phyloP scores from a whole-genome alignment of 2,888 invertebrate species.

The Philonicus albiceps region DNA sequence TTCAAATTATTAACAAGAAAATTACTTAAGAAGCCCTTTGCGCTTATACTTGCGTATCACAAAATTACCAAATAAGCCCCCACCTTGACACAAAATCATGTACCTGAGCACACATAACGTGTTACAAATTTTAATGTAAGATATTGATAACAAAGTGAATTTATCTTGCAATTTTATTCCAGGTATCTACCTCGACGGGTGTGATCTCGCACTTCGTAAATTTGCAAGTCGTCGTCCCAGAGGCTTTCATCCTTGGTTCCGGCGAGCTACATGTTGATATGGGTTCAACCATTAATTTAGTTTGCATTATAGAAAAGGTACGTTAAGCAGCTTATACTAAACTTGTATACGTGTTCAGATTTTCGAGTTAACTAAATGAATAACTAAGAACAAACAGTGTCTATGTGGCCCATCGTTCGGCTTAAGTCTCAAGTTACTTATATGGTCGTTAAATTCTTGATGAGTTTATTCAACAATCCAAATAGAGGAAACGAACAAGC shows the following conservation, averaged over 20 bases:
- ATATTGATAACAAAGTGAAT: background rate
- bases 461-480: conserved; percentile 21
- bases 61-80: background rate
- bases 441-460: conserved; percentile 18
- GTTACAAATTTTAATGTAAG: background rate
- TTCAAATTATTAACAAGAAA: no score
- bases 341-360: background rate
- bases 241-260: conserved; percentile 86
- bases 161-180: conserved; percentile 56
- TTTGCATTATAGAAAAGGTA: conserved; percentile 92
- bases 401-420: background rate
- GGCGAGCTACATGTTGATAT: conserved; percentile 90
- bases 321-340: conserved; percentile 53
- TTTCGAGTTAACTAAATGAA: background rate
- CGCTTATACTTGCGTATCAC: background rate
- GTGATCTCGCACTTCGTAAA: conserved; percentile 88
- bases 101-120: background rate
- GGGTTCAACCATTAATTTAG: conserved; percentile 87
- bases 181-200: conserved; percentile 85
- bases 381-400: background rate
- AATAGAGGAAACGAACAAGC: background rate
- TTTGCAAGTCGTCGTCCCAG: conserved; percentile 86
- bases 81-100: background rate
- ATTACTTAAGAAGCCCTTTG: background rate
- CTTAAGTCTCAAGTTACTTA: conserved; percentile 8